phyloP scores from a whole-genome alignment of 2,888 invertebrate genomes.

The Aphrophora alni region DNA sequence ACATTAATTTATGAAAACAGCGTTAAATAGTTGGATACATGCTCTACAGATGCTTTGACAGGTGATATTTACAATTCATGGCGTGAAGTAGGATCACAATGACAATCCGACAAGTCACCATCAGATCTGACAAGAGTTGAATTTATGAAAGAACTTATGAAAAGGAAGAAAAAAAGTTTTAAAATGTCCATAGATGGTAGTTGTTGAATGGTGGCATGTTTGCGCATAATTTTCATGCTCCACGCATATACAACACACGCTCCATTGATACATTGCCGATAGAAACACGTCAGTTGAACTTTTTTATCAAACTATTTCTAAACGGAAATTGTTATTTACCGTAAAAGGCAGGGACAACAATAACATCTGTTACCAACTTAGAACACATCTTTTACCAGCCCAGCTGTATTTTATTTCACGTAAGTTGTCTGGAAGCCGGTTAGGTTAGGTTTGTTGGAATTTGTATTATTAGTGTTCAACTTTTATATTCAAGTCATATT shows the following conservation, averaged over 20 bases:
- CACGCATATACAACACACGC: background rate
- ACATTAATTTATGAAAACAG: background rate
- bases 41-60: background rate
- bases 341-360: background rate
- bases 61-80: background rate
- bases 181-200: background rate
- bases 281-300: background rate
- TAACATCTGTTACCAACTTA: background rate
- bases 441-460: background rate
- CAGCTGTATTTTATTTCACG: background rate
- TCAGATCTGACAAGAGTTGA: background rate
- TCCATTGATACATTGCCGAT: conserved; percentile 1
- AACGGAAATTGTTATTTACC: conserved; percentile 2
- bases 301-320: background rate
- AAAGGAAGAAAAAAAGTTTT: background rate
- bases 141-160: background rate
- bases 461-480: background rate
- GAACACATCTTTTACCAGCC: background rate
- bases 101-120: background rate
- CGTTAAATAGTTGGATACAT: background rate
- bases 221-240: background rate
- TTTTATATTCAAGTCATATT: background rate
- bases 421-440: background rate
- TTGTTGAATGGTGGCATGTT: background rate
- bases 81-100: background rate